Conservation (phyloP, 2,113 vertebrate genomes). For the Macaca nemestrina region DNA sequence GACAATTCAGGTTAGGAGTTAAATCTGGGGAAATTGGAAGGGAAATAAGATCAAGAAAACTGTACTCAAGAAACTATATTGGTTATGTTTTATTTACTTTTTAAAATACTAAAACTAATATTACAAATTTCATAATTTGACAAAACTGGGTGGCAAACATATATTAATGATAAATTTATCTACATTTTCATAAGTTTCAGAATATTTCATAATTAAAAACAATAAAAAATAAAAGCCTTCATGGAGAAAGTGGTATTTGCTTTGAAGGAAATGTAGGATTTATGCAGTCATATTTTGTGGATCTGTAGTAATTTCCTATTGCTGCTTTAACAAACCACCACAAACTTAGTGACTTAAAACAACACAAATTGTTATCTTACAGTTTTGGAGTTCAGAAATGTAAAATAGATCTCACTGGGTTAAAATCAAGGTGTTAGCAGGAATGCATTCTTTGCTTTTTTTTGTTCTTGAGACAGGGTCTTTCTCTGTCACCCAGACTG, state of each 20-base stretch:
- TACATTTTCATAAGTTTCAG: not conserved
- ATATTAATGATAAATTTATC: constrained; percentile 10
- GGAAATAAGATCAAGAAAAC: not conserved
- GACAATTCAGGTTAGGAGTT: not conserved
- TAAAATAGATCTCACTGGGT: not conserved
- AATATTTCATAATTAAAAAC: not conserved
- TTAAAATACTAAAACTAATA: not conserved
- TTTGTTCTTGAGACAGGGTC: too few relatives aligned
- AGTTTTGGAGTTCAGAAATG: not conserved
- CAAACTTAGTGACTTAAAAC: not conserved
- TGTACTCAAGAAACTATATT: not conserved
- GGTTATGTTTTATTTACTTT: not conserved
- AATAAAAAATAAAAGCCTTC: not conserved
- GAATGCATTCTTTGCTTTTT: not conserved
- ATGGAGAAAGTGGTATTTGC: not conserved
- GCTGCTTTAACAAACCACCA: not conserved
- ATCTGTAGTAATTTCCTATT: not conserved
- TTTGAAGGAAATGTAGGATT: not conserved
- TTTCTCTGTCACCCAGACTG: too few relatives aligned
- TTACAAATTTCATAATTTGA: not conserved
- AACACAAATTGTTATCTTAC: not conserved
- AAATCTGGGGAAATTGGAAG: not conserved
- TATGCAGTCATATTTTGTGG: not conserved
- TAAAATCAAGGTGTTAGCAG: not conserved
- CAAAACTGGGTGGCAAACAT: not conserved